Evolutionary conservation across 2,888 invertebrate species (phyloP), one percentile per base, ranked within the genome.

Genomic region (Gryllus longicercus): DNA sequence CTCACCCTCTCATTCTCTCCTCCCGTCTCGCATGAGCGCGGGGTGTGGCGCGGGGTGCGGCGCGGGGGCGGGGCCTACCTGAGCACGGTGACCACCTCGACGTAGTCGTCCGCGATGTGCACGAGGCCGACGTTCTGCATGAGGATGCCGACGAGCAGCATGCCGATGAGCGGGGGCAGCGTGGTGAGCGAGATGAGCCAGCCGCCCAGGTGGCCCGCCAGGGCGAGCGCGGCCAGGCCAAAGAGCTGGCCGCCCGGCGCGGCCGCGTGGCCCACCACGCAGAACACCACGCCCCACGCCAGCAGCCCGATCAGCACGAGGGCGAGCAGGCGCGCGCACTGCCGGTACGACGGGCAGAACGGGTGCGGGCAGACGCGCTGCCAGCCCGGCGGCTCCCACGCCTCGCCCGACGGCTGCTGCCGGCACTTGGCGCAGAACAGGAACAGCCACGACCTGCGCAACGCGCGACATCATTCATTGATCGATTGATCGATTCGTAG

Each of bases 311-410:
- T 92, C 79, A 95, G 86, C 83, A 93, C 88, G 79, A 95, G 89
- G 79, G 94, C 91, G 82, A 94, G 82, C 23, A 94, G 89, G 84
- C 95, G 91, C n/a, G 95, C 93, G 85, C 95, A 92, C 85, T 94
- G 93, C 83, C 96, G 90, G 87, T 94, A 95, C 0, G 95, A 93
- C 49, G 95, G 95, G 85, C 96, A 96, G 86, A 95, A 91, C 25
- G 95, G 95, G 85, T 93, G 94, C 0, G 95, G 95, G 86, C 95
- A 95, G 85, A 94, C 86, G 86, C 91, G 92, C 84, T 92, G 92
- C 95, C 95, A 96, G 84, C 92, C 89, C 0, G 92, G 90, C 21
- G 95, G 95, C 86, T 95, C 94, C 95, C 95, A 96, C 23, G 95
- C 92, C 50, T 94, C 91, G 84, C 23, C 77, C 3, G 79, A 51